Evolutionary conservation across 2,113 vertebrate species (phyloP).

Genomic region (Mastomys coucha): DNA sequence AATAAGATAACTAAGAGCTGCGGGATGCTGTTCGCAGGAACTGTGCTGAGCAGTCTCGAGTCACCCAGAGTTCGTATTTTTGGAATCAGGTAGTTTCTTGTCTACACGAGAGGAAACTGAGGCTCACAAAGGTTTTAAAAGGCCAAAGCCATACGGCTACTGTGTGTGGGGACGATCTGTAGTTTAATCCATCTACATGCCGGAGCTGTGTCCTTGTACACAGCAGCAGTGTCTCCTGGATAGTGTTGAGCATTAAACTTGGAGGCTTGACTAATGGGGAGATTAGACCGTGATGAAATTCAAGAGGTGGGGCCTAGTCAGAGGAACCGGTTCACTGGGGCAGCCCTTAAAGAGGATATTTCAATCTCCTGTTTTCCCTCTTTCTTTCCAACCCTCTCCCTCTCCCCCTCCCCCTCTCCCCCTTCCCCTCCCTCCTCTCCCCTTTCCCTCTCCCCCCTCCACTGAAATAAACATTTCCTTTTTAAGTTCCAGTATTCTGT

Average conservation of each 20-base stretch:
- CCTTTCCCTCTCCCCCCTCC: background rate
- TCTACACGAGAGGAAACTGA: background rate
- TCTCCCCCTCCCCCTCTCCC: background rate
- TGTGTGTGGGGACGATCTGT: background rate
- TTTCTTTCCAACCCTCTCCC: no score
- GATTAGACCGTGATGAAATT: background rate
- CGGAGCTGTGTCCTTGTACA: fast-evolving
- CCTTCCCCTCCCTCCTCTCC: background rate
- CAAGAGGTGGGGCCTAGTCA: background rate
- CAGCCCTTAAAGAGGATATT: background rate
- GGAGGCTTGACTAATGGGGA: background rate
- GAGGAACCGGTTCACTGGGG: background rate
- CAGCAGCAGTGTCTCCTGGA: background rate
- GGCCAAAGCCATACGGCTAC: background rate
- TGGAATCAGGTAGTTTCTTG: background rate
- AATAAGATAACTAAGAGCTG: background rate
- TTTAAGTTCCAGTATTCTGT: background rate
- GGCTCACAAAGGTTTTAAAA: background rate
- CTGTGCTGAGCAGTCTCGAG: background rate
- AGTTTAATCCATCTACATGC: background rate
- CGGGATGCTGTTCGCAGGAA: background rate
- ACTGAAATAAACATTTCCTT: background rate
- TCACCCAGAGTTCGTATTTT: background rate
- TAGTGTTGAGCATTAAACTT: background rate
- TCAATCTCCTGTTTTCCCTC: background rate